Conservation (phyloP, 2,888 invertebrate genomes). For the Leptinotarsa tumamoca region DNA sequence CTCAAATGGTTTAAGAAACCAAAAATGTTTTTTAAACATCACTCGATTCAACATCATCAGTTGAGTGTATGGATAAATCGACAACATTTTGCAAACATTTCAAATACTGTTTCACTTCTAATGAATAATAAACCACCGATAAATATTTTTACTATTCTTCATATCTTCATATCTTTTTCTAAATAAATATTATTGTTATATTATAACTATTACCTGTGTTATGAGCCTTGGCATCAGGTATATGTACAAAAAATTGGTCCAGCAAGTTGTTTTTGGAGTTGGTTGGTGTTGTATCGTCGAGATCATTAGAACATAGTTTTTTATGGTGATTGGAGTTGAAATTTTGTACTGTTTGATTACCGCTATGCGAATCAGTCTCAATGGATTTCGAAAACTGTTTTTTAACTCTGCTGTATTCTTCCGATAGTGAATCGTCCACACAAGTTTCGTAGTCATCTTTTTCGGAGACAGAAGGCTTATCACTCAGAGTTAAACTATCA, state of each 20-base stretch:
- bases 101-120: too few species aligned
- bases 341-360: conserved; percentile 44
- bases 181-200: too few species aligned
- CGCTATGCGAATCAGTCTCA: conserved; percentile 34
- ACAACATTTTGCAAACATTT: too few species aligned
- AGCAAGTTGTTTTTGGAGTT: conserved; percentile 56
- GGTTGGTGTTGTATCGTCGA: conserved; percentile 58
- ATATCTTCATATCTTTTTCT: too few species aligned
- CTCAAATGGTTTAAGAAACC: too few species aligned
- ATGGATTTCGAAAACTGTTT: conserved; percentile 22
- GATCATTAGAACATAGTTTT: conserved; percentile 37
- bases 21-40: too few species aligned
- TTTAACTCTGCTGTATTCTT: conserved; percentile 51
- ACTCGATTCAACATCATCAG: too few species aligned
- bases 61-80: too few species aligned
- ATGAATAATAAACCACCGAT: too few species aligned
- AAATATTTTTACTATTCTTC: too few species aligned
- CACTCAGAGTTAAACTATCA: conserved; percentile 55
- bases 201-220: conserved; percentile 30
- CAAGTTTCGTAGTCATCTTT: conserved; percentile 73
- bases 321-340: conserved; percentile 37
- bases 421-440: conserved; percentile 71
- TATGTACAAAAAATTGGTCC: conserved; percentile 46
- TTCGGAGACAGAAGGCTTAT: conserved; percentile 55
- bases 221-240: conserved; percentile 38